These are phyloP conservation scores for Cerastis rubricosa DNA, from an alignment of 2,888 invertebrate species.

Conservation along the genomic window DNA sequence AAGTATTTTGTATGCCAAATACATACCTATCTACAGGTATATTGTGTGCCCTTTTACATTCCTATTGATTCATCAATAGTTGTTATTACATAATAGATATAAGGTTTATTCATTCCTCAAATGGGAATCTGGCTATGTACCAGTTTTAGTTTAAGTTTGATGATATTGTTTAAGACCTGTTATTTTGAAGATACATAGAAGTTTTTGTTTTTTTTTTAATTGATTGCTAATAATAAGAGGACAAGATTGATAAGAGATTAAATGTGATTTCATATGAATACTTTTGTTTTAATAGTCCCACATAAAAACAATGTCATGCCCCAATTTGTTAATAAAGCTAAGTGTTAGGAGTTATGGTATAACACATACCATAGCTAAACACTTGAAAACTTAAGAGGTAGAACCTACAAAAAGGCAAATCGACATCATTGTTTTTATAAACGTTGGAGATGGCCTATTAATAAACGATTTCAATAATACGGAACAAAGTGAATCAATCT, in stretches of 20 bases:
- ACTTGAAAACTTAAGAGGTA: not conserved
- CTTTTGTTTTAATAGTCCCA: not conserved
- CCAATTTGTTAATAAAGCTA: not conserved
- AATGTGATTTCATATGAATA: slow-evolving; percentile 10
- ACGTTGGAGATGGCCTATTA: not conserved
- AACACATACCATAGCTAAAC: no score
- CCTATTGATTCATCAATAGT: slow-evolving; percentile 20
- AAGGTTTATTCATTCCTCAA: slow-evolving; percentile 14
- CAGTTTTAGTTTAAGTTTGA: slow-evolving; percentile 19
- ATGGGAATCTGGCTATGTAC: not conserved
- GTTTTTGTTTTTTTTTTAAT: slow-evolving; percentile 18
- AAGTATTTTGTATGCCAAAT: slow-evolving; percentile 7
- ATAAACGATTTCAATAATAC: not conserved
- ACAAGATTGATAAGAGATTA: slow-evolving; percentile 5
- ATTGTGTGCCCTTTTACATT: slow-evolving; percentile 6
- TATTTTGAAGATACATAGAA: not conserved
- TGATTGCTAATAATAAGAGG: not conserved
- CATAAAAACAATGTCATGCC: not conserved
- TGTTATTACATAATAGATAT: slow-evolving; percentile 2
- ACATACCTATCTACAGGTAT: not conserved
- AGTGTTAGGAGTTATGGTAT: no score
- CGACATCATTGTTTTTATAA: not conserved
- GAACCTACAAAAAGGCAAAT: not conserved
- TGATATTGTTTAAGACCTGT: slow-evolving; percentile 7
- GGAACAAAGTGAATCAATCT: not conserved